Percentiles rank a stretch among this genome's conserved stretches.
phyloP scores from a whole-genome alignment of 2,888 invertebrate genomes.

The Glyphotaelius pellucidus region DNA sequence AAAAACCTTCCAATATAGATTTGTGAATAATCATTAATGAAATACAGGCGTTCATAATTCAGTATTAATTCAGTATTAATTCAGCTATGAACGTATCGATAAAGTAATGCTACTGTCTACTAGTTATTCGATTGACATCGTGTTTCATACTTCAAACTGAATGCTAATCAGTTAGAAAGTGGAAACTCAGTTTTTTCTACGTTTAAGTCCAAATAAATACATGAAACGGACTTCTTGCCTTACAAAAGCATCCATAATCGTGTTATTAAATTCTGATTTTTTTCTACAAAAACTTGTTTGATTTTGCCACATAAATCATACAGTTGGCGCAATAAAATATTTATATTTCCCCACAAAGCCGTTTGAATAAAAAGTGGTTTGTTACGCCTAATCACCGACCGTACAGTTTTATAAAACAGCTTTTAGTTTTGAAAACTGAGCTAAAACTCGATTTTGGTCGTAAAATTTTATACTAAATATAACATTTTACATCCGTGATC shows the following conservation, averaged over 20 bases:
- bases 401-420: not conserved
- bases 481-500: not conserved
- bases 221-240: slow-evolving; percentile 7
- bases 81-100: not conserved
- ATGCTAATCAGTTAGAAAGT: slow-evolving; percentile 11
- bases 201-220: slow-evolving; percentile 13
- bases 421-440: not conserved
- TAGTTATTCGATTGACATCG: slow-evolving; percentile 13
- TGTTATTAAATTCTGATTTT: slow-evolving; percentile 24
- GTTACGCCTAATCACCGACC: not conserved
- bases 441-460: not conserved
- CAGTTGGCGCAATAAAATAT: slow-evolving; percentile 22
- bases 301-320: slow-evolving; percentile 42
- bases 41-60: not conserved
- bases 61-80: not conserved
- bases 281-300: not conserved
- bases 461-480: not conserved
- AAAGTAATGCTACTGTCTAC: not conserved
- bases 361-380: not conserved
- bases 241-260: slow-evolving; percentile 21
- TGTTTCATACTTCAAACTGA: slow-evolving; percentile 7
- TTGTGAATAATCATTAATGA: not conserved
- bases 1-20: not conserved
- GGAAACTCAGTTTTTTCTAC: not conserved
- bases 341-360: slow-evolving; percentile 16